phyloP scores from a whole-genome alignment of 2,113 vertebrate genomes.

The Dermatemys mawii region DNA sequence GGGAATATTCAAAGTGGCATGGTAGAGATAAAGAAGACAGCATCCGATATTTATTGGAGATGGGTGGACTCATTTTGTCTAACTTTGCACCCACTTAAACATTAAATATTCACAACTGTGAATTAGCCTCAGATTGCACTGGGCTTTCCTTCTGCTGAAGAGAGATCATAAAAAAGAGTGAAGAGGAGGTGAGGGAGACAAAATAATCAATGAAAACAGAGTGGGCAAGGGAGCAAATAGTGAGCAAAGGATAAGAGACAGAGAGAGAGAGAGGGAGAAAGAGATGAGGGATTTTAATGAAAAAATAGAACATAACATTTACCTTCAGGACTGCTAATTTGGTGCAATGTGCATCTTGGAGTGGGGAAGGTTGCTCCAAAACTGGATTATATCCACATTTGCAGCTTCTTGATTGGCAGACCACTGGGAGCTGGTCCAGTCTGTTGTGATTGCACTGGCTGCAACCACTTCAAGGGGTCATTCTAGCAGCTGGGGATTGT shows the following conservation, averaged over 20 bases:
- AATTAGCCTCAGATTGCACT: background rate
- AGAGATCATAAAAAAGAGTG: background rate
- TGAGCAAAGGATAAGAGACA: background rate
- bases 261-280: background rate
- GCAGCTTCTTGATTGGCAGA: background rate
- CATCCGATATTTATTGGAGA: background rate
- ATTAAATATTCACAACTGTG: background rate
- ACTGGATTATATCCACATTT: background rate
- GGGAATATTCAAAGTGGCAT: conserved; percentile 47
- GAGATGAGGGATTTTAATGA: background rate
- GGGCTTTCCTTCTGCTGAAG: background rate
- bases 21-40: conserved; percentile 28
- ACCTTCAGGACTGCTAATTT: background rate
- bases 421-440: background rate
- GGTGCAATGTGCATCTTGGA: background rate
- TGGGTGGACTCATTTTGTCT: background rate
- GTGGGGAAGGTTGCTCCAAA: background rate
- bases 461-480: background rate
- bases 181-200: background rate
- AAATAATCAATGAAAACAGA: background rate
- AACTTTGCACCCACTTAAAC: background rate
- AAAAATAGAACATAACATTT: background rate
- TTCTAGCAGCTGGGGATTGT: fast-evolving
- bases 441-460: background rate
- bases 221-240: background rate